phyloP scores from a whole-genome alignment of 2,888 invertebrate genomes.

The Lobophora halterata region DNA sequence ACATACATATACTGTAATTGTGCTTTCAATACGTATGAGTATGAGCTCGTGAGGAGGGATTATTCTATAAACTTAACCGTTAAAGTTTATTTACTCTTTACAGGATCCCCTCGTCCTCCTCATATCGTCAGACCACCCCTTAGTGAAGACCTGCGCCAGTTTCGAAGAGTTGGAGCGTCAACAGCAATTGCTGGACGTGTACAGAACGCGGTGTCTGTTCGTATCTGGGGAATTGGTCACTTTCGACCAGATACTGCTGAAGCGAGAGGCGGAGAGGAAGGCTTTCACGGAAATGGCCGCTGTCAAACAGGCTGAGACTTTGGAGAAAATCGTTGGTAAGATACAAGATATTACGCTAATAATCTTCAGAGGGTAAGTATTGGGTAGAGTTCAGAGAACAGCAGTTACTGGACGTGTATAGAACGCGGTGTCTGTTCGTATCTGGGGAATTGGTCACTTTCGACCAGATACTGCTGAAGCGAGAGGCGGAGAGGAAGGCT shows the following conservation, averaged over 20 bases:
- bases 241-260: slow-evolving; percentile 72
- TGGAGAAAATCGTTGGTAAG: slow-evolving; percentile 71
- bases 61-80: too few species aligned
- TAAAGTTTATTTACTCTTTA: not conserved
- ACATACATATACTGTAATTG: too few species aligned
- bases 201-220: slow-evolving; percentile 73
- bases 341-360: too few species aligned
- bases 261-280: slow-evolving; percentile 67
- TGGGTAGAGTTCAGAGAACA: too few species aligned
- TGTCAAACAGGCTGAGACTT: slow-evolving; percentile 72
- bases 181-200: slow-evolving; percentile 70
- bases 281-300: slow-evolving; percentile 77
- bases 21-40: too few species aligned
- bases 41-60: too few species aligned
- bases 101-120: slow-evolving; percentile 78
- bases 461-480: slow-evolving; percentile 69
- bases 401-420: slow-evolving; percentile 70
- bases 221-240: slow-evolving; percentile 75
- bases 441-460: slow-evolving; percentile 76
- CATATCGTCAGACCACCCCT: slow-evolving; percentile 76
- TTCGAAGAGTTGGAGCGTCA: slow-evolving; percentile 74
- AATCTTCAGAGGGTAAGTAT: too few species aligned
- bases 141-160: slow-evolving; percentile 76
- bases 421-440: slow-evolving; percentile 73
- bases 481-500: slow-evolving; percentile 68